Conservation (phyloP, 2,888 invertebrate genomes). For the Eristalis tenax region DNA sequence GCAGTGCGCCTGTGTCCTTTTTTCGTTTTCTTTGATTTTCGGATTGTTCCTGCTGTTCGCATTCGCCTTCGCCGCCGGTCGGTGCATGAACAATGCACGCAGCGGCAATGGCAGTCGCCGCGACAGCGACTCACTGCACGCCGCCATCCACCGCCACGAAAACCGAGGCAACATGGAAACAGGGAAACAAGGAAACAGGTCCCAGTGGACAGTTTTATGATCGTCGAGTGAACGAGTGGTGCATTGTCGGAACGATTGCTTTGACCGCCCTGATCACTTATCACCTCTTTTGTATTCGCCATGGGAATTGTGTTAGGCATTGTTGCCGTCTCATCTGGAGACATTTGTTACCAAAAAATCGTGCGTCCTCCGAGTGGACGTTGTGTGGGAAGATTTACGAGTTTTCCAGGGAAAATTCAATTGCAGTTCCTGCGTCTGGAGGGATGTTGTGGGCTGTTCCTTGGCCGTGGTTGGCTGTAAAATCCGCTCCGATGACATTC, state of each 20-base stretch:
- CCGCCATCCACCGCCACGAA: slow-evolving; percentile 6
- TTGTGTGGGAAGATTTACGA: slow-evolving; percentile 34
- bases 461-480: neutral
- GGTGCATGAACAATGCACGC: neutral
- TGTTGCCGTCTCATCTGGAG: slow-evolving; percentile 2
- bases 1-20: slow-evolving; percentile 13
- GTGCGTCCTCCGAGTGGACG: neutral
- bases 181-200: slow-evolving; percentile 32
- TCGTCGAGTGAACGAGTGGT: slow-evolving; percentile 19
- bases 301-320: slow-evolving; percentile 36
- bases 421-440: slow-evolving; percentile 12
- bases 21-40: neutral
- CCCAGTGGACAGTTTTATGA: slow-evolving; percentile 54
- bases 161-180: neutral
- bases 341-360: slow-evolving; percentile 9
- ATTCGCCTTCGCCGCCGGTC: neutral
- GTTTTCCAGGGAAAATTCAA: slow-evolving; percentile 40
- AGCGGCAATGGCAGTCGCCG: neutral
- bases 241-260: slow-evolving; percentile 57
- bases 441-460: neutral
- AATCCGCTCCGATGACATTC: neutral
- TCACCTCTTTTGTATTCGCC: slow-evolving; percentile 66
- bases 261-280: slow-evolving; percentile 68
- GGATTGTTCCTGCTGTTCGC: neutral
- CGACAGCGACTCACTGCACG: neutral